Evolutionary conservation across 2,797 vertebrate genomes (phyloP), one percentile per base, ranked within the genome.

Genomic region (Pterois miles): DNA sequence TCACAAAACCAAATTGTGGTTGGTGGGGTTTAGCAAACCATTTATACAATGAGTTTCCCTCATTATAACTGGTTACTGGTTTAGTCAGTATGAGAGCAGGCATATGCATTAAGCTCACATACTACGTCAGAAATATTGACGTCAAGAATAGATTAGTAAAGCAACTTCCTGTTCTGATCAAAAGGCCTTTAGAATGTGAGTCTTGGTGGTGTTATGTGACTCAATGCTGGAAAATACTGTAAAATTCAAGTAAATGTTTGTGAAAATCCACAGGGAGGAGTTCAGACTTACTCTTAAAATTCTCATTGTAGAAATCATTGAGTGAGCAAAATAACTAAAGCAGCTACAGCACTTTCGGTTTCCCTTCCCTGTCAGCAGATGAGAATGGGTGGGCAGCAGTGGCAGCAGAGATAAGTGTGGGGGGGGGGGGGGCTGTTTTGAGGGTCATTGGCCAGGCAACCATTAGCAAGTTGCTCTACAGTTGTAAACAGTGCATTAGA

Each of bases 401-500:
- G 62, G 76, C 54, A 76, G 69, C 53, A 71, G 48, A 80, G 87
- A 92, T 92, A 88, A 92, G 75, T 33, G 23, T 38, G 60, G n/a
- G 63, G 59, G 53, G 59, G 56, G 76, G 68, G 57, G 8, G 9
- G 67, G 54, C 60, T 81, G 67, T 66, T 88, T 76, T 65, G 62
- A 54, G 87, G 91, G 89, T 94, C 91, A 92, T 20, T 91, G 91
- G 88, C 93, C 91, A 84, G 76, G 76, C 78, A 93, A 84, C 85
- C 88, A 85, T 90, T 82, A 86, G 85, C 85, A 81, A 76, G 83
- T 75, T 68, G 70, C 78, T 84, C 67, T 60, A 46, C 63, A 85
- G 78, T 84, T 76, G 70, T 89, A 87, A 91, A 90, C 48, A 77
- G 64, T 62, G 68, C 70, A 80, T 73, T 52, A 59, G 52, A 74